Evolutionary conservation across 2,113 vertebrate genomes (phyloP), one percentile per base, ranked within the genome.

Genomic region (Platycercus adscitus): DNA sequence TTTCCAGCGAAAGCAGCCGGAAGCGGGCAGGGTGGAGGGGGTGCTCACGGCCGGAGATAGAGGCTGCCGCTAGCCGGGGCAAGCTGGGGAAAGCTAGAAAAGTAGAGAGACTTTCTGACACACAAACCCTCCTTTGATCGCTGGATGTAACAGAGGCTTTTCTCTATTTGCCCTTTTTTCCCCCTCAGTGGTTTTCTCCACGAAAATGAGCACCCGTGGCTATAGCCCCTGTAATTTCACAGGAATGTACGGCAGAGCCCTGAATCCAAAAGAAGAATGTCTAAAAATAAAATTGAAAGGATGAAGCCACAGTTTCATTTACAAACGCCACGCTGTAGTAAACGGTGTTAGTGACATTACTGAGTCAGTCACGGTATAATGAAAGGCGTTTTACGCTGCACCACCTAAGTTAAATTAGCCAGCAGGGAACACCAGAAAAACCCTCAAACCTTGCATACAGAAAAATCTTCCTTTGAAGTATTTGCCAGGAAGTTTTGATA

Each of bases 241-340:
- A 81, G 95, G 90, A 96, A 90, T 92, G 86, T 71, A 76, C 41
- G 56, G 86, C 81, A 89, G 65, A 79, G 61, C 72, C 60, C 73
- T 60, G 61, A 44, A 81, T 65, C 77, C 88, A 17, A 77, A 88
- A 94, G 75, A 35, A 65, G 89, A 70, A 72, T 12, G 68, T n/a
- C 71, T 86, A 78, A 93, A 96, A 91, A 86, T 93, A 91, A 49
- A 69, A 79, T 11, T 2, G 60, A 47, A 72, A 66, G 41, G 81
- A 14, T 8, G 15, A 89, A 89, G 70, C 58, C 49, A 35, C 5
- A 2, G 58, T 33, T 94, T 81, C 73, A 14, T 77, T 86, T 81
- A 39, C 44, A 73, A 58, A 63, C 23, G 44, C 13, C 58, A 8
- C 10, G 28, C 64, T 18, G 17, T 35, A 75, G 46, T 28, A 50